A percentile compares a stretch with the other conserved stretches of the same genome.
Conservation (phyloP, 2,797 vertebrate species). For the Huso huso region DNA sequence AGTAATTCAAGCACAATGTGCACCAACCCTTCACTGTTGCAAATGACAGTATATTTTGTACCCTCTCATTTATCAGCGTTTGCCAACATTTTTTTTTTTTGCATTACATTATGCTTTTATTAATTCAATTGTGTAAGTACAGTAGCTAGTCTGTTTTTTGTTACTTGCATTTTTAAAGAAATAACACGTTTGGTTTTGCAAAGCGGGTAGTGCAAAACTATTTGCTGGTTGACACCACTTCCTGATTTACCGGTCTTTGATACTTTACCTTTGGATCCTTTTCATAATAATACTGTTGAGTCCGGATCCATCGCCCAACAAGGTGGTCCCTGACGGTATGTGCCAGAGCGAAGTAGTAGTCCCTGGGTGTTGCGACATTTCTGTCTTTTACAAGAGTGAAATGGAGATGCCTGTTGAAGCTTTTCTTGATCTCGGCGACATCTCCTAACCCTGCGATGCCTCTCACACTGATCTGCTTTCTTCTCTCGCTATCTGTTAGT, state of each 20-base stretch:
- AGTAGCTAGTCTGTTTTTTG: no score
- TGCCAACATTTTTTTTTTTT: no score
- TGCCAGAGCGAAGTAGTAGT: conserved; percentile 59
- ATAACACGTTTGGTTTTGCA: no score
- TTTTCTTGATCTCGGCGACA: conserved; percentile 58
- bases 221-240: conserved; percentile 13
- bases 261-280: conserved; percentile 61
- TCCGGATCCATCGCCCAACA: conserved; percentile 63
- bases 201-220: no score
- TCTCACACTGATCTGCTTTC: conserved; percentile 63
- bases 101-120: no score
- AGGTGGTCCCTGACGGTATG: conserved; percentile 61
- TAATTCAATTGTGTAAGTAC: no score
- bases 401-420: conserved; percentile 62
- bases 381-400: conserved; percentile 65
- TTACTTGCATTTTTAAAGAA: no score
- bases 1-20: no score
- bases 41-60: no score
- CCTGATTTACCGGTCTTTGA: conserved; percentile 9
- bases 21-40: no score
- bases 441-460: conserved; percentile 58
- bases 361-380: conserved; percentile 61
- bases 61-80: no score
- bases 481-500: conserved; percentile 52
- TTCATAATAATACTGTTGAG: conserved; percentile 63